Evolutionary conservation across 2,888 invertebrate species (phyloP), one percentile per base, ranked within the genome.

Genomic region (Platycheirus albimanus): DNA sequence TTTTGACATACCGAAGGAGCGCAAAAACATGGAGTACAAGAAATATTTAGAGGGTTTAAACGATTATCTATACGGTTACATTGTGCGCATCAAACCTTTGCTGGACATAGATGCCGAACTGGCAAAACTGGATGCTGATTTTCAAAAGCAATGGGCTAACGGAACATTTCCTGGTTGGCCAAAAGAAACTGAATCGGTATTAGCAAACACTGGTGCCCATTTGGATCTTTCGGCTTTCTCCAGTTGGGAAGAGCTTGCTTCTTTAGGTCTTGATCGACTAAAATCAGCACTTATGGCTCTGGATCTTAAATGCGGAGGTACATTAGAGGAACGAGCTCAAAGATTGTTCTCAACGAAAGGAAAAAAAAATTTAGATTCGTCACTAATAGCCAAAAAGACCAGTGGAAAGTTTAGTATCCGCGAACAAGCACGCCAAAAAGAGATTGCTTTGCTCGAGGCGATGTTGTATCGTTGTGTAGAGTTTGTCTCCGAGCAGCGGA

Each of bases 201-300:
- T 99, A 84, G 96, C 98, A 0, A 97, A 98, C 89, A 95, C 97
- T 4, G 99, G 99, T 17, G 99, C 99, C 3, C 98, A 98, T 92
- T 93, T 99, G 85, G 99, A 99, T 91, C 92, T 99, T n/a, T 98
- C 98, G 0, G 98, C 98, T 0, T 99, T 99, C 90, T 98, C 98
- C 0, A 98, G 98, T 17, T 96, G 97, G 95, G 97, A 98, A 91
- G 99, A 99, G 91, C 91, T 99, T 84, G 99, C 99, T 0, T 98
- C 99, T 0, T 92, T 99, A 2, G 99, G 99, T 17, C 91, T 99
- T 86, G 99, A 99, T 92, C 94, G 99, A 88, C 93, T 99, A 38
- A 99, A 99, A 90, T 98, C 98, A 0, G 99, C 99, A 0, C 91
- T 99, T 11, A 96, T 99, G 95, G 99, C 99, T 3, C 92, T 99